Conservation (phyloP, 2,113 vertebrate genomes). For the Tragelaphus imberbis region DNA sequence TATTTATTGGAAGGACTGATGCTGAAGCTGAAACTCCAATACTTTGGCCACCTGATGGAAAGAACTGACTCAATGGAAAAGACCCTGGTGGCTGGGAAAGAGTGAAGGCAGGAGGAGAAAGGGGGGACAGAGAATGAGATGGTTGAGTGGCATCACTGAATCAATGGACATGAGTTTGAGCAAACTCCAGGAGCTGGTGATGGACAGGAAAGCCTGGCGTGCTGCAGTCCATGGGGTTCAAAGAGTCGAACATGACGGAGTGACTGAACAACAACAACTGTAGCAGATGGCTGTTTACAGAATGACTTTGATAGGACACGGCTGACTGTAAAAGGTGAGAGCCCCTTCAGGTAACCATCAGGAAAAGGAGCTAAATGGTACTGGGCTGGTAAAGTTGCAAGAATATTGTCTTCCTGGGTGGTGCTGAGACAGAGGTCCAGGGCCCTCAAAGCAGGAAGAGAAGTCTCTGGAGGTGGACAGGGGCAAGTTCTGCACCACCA, state of each 20-base stretch:
- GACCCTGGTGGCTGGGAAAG: background rate
- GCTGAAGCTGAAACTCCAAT: background rate
- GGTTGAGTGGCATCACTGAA: background rate
- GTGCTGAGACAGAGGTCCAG: background rate
- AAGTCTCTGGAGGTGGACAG: background rate
- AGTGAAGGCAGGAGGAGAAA: background rate
- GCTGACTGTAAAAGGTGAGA: background rate
- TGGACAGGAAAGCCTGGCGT: background rate
- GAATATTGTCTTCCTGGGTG: background rate
- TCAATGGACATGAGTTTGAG: background rate
- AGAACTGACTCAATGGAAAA: background rate
- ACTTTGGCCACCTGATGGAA: background rate
- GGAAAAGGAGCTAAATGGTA: background rate
- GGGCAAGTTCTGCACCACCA: background rate
- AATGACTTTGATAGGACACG: background rate
- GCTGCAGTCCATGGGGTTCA: background rate
- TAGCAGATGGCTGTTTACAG: background rate
- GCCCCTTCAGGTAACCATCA: background rate
- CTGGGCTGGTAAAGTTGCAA: background rate
- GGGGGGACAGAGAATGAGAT: background rate
- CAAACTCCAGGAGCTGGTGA: background rate
- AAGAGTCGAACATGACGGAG: background rate
- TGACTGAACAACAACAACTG: background rate
- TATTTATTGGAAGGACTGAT: background rate
- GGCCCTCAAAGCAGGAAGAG: background rate